phyloP scores from a whole-genome alignment of 2,113 vertebrate genomes.

The Hemibagrus wyckioides region DNA sequence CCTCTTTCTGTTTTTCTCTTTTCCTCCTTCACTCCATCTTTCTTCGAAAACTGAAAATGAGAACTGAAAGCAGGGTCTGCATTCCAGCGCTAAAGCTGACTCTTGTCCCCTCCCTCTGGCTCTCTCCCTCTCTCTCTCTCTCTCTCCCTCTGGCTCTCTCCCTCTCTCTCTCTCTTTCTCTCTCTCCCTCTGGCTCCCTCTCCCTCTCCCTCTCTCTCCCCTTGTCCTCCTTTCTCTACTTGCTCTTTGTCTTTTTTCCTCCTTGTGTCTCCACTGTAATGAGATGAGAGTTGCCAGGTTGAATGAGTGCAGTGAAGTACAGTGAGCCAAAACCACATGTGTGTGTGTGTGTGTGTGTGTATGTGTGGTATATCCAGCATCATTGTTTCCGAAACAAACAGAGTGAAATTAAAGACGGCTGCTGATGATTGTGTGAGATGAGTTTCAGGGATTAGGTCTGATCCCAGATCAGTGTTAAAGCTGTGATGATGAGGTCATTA shows the following conservation, averaged over 20 bases:
- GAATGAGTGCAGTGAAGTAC: constrained; percentile 37
- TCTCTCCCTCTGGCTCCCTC: neutral
- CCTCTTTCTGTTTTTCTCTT: constrained; percentile 43
- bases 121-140: neutral
- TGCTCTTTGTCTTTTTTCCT: neutral
- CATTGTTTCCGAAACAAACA: neutral
- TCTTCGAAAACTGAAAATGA: neutral
- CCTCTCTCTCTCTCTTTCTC: neutral
- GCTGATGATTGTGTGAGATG: neutral
- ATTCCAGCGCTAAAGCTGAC: constrained; percentile 69
- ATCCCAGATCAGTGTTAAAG: neutral
- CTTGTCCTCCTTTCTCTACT: neutral
- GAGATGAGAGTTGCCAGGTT: constrained; percentile 26
- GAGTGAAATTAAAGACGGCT: neutral
- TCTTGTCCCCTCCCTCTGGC: constrained; percentile 33
- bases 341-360: constrained; percentile 23
- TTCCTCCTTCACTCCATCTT: constrained; percentile 60
- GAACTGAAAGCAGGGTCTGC: constrained; percentile 61
- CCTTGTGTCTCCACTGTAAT: neutral
- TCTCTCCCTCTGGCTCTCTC: neutral
- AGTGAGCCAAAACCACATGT: constrained; percentile 13
- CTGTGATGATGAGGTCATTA: neutral
- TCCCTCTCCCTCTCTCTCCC: neutral
- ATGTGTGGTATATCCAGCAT: neutral
- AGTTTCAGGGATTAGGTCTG: neutral